Evolutionary conservation across 2,797 vertebrate species (phyloP).

Genomic region (Tenualosa thibaudeaui): DNA sequence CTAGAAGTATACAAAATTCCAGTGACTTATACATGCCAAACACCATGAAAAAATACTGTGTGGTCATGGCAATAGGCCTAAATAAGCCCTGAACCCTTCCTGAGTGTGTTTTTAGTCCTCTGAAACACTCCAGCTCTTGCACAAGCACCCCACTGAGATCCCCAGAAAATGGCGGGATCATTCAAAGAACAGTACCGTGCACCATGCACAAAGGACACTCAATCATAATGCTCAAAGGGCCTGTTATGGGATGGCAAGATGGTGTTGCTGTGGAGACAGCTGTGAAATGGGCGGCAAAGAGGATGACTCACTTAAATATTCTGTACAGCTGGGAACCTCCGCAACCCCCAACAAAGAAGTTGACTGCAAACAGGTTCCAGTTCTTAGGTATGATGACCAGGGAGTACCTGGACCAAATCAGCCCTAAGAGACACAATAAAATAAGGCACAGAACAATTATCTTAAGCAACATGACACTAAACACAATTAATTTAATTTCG

Average conservation of each 20-base stretch:
- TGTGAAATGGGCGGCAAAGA: neutral
- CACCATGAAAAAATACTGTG: neutral
- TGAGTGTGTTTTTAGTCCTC: neutral
- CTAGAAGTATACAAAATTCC: neutral
- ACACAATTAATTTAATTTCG: neutral
- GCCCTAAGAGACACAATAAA: conserved; percentile 70
- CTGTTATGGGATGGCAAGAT: conserved; percentile 1
- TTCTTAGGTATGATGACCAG: conserved; percentile 98
- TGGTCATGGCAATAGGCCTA: neutral
- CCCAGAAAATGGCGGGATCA: neutral
- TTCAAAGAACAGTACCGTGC: neutral
- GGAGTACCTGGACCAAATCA: conserved; percentile 98
- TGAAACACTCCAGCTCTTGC: neutral
- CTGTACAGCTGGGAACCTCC: conserved; percentile 89
- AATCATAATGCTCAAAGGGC: neutral
- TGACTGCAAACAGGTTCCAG: conserved; percentile 96
- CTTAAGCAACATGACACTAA: neutral
- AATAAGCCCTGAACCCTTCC: neutral
- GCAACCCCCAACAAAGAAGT: conserved; percentile 92
- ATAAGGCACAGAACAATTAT: neutral
- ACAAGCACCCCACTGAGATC: neutral
- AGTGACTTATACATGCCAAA: neutral
- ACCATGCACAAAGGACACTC: neutral
- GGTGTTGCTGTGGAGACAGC: neutral
- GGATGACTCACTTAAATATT: conserved; percentile 86